Evolutionary conservation across 2,888 invertebrate genomes (phyloP).

Genomic region (Dryobota labecula): DNA sequence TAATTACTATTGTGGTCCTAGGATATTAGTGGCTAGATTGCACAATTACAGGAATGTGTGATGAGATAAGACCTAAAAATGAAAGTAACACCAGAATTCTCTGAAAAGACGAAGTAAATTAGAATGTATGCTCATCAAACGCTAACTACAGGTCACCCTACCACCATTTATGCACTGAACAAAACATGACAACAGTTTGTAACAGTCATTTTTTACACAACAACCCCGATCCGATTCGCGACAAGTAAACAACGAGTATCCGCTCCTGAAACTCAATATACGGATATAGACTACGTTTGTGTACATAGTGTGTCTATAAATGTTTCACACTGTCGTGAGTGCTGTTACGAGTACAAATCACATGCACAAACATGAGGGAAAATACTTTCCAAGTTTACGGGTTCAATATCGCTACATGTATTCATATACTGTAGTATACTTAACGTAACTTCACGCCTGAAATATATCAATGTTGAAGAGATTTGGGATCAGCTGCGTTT

Average conservation of each 20-base stretch:
- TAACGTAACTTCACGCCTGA: slow-evolving; percentile 21
- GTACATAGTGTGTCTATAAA: slow-evolving; percentile 56
- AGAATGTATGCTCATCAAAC: slow-evolving; percentile 12
- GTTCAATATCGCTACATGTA: slow-evolving; percentile 25
- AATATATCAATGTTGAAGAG: slow-evolving; percentile 9
- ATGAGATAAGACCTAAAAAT: slow-evolving; percentile 4
- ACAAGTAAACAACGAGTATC: slow-evolving; percentile 54
- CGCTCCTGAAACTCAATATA: slow-evolving; percentile 52
- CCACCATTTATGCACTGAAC: background rate
- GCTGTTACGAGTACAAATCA: slow-evolving; percentile 56
- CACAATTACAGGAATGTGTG: background rate
- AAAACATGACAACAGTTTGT: slow-evolving; percentile 7
- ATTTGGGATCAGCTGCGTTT: background rate
- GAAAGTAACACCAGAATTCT: background rate
- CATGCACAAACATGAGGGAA: slow-evolving; percentile 55
- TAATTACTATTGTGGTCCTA: background rate
- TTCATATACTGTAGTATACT: slow-evolving; percentile 14
- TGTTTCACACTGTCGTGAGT: slow-evolving; percentile 56
- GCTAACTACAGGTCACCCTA: slow-evolving; percentile 11
- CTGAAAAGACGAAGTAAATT: background rate
- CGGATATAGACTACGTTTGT: slow-evolving; percentile 51
- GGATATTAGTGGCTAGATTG: background rate
- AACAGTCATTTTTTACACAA: slow-evolving; percentile 43
- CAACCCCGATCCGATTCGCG: slow-evolving; percentile 46
- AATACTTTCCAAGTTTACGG: slow-evolving; percentile 51